A percentile compares a stretch with the other conserved stretches of the same genome.
Conservation (phyloP, 2,888 invertebrate genomes). For the Ommatoiulus sabulosus region DNA sequence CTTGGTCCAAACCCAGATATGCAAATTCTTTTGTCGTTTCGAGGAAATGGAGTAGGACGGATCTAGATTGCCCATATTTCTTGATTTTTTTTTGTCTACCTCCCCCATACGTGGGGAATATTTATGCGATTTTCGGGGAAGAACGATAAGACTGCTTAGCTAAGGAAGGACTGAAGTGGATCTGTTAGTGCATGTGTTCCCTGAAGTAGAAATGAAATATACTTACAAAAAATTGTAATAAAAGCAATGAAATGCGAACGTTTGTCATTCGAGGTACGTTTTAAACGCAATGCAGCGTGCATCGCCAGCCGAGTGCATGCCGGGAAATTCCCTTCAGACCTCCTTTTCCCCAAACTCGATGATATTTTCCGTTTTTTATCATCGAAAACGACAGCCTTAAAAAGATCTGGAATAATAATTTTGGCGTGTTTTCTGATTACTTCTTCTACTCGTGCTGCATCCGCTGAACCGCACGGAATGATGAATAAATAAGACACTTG, state of each 20-base stretch:
- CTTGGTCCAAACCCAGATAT: not conserved
- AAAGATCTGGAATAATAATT: constrained; percentile 8
- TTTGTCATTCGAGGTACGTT: constrained; percentile 21
- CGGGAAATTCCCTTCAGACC: not conserved
- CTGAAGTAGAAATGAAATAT: constrained; percentile 45
- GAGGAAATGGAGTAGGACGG: not conserved
- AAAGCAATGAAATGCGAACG: constrained; percentile 41
- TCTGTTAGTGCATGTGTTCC: not conserved
- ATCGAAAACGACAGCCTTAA: not conserved
- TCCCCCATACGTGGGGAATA: not conserved
- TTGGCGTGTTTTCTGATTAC: not conserved
- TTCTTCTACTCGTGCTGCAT: not conserved
- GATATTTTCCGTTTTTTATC: constrained; percentile 4
- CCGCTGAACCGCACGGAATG: constrained; percentile 25
- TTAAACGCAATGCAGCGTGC: constrained; percentile 42
- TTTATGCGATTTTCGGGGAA: not conserved
- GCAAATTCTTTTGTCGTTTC: constrained; percentile 41
- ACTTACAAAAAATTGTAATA: constrained; percentile 22
- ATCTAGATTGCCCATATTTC: not conserved
- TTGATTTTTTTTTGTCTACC: not conserved
- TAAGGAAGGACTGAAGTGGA: constrained; percentile 18
- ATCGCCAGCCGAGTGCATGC: not conserved
- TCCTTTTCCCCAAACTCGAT: not conserved
- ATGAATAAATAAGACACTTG: constrained; percentile 1
- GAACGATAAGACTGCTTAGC: not conserved